phyloP scores from a whole-genome alignment of 2,888 invertebrate genomes.

The Pseudoips prasinana region DNA sequence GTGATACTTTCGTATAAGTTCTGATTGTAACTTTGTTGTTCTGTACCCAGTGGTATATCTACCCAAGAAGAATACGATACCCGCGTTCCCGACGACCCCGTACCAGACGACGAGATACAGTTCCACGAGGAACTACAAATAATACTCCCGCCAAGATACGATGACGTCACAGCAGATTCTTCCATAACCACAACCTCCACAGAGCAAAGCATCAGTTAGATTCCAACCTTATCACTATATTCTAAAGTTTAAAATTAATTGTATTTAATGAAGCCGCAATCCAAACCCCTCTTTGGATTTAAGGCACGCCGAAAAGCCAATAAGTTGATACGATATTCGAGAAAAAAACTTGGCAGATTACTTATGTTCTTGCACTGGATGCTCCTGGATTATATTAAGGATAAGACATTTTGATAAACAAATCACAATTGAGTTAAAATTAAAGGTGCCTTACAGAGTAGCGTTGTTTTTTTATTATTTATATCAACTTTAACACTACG shows the following conservation, averaged over 20 bases:
- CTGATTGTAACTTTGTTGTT: too few relatives aligned
- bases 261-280: slow-evolving; percentile 32
- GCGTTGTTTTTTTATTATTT: too few relatives aligned
- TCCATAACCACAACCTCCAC: slow-evolving; percentile 41
- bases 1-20: too few relatives aligned
- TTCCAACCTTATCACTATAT: slow-evolving; percentile 11
- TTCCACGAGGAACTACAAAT: slow-evolving; percentile 69
- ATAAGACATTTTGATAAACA: too few relatives aligned
- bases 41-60: slow-evolving; percentile 41
- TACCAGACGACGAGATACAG: slow-evolving; percentile 65
- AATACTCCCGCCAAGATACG: slow-evolving; percentile 67
- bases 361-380: slow-evolving; percentile 55
- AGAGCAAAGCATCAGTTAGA: slow-evolving; percentile 28
- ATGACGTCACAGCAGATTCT: slow-evolving; percentile 58
- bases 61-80: slow-evolving; percentile 55
- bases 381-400: slow-evolving; percentile 38
- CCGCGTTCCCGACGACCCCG: slow-evolving; percentile 47
- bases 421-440: too few relatives aligned
- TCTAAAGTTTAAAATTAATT: slow-evolving; percentile 6
- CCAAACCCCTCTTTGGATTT: slow-evolving; percentile 24
- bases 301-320: slow-evolving; percentile 39
- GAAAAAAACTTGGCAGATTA: slow-evolving; percentile 39
- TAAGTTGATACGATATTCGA: slow-evolving; percentile 38
- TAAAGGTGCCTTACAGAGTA: too few relatives aligned
- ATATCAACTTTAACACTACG: too few relatives aligned